These are phyloP conservation scores for Rhinophrynus dorsalis DNA, from an alignment of 2,797 vertebrate genomes.

Conservation along the genomic window DNA sequence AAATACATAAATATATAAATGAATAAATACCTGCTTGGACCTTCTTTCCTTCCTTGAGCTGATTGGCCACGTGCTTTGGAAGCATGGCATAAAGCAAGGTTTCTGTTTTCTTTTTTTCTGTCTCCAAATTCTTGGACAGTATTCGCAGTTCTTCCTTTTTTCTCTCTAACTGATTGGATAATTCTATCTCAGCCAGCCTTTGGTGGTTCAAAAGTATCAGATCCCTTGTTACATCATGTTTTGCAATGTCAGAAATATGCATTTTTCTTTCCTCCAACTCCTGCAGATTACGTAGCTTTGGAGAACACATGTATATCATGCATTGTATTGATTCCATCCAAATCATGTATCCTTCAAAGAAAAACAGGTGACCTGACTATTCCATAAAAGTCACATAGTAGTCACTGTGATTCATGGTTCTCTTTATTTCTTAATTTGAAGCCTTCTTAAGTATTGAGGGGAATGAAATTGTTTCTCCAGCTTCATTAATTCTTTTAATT, in stretches of 20 bases:
- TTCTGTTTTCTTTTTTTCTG: conserved; percentile 76
- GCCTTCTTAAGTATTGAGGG: no score
- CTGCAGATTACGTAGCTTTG: conserved; percentile 70
- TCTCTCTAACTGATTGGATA: no score
- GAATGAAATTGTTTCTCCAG: no score
- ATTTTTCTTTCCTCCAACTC: conserved; percentile 71
- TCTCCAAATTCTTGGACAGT: conserved; percentile 70
- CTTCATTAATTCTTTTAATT: no score
- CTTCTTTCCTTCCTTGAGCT: conserved; percentile 79
- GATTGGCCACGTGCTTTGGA: conserved; percentile 71
- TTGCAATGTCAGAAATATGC: conserved; percentile 71
- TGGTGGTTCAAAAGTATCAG: conserved; percentile 78
- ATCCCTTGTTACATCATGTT: conserved; percentile 69
- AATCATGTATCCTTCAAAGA: conserved; percentile 70
- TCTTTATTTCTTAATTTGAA: no score
- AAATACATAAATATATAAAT: no score
- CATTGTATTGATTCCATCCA: conserved; percentile 71
- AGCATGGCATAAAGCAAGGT: conserved; percentile 75
- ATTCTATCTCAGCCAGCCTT: conserved; percentile 71
- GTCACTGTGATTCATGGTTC: no score
- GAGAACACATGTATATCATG: conserved; percentile 73
- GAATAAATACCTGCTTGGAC: no score
- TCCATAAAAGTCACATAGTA: no score
- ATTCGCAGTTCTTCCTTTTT: conserved; percentile 77
- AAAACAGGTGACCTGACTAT: no score